Conservation (phyloP, 2,888 invertebrate genomes). For the Nesidiocoris tenuis region DNA sequence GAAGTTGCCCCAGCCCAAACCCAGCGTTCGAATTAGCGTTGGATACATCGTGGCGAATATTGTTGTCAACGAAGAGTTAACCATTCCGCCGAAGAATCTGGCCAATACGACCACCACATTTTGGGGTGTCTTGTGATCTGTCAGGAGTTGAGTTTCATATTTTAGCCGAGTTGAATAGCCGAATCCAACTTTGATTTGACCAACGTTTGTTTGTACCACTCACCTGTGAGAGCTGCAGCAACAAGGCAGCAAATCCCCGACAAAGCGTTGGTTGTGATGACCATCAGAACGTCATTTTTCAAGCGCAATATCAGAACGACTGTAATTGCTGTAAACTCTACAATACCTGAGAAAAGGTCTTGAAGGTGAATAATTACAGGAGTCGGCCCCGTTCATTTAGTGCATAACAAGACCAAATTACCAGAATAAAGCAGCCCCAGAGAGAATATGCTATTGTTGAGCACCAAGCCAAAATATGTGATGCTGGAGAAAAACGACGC, state of each 20-base stretch:
- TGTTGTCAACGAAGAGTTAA: constrained; percentile 32
- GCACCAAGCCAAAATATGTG: constrained; percentile 43
- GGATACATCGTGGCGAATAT: constrained; percentile 42
- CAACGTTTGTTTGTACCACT: neutral
- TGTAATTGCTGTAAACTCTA: constrained; percentile 27
- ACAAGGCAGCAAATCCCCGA: constrained; percentile 30
- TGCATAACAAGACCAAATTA: no score
- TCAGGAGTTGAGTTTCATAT: neutral
- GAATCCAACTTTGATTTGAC: neutral
- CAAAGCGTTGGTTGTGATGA: constrained; percentile 15
- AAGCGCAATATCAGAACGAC: constrained; percentile 23
- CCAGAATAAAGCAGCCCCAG: constrained; percentile 31
- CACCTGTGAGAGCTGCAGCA: constrained; percentile 32
- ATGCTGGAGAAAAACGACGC: constrained; percentile 36
- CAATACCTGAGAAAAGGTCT: constrained; percentile 15
- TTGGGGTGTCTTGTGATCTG: neutral
- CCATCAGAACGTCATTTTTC: constrained; percentile 23
- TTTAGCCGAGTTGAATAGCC: neutral
- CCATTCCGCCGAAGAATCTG: constrained; percentile 43
- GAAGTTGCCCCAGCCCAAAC: constrained; percentile 38
- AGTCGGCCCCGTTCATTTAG: no score
- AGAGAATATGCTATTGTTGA: constrained; percentile 39
- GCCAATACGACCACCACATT: constrained; percentile 31
- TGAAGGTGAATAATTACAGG: neutral
- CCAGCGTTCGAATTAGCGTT: constrained; percentile 38